These are phyloP conservation scores for Vidua macroura DNA, from an alignment of 2,113 vertebrate species.

Conservation along the genomic window DNA sequence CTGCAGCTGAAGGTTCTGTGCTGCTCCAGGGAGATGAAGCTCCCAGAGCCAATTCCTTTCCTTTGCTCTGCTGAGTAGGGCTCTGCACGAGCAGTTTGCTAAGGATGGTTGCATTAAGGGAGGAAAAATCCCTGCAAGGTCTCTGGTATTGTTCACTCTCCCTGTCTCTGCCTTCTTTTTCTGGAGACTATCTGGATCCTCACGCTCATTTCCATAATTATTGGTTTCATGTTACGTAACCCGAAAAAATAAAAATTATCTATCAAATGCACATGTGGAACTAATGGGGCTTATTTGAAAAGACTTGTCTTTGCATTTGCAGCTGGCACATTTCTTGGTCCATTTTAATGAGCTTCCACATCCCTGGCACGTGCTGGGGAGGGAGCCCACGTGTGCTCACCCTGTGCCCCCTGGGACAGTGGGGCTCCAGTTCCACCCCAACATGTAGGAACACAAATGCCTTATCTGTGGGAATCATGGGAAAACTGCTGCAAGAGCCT, in stretches of 20 bases:
- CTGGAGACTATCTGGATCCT: not conserved
- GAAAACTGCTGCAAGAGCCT: not conserved
- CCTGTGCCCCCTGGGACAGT: fast-evolving
- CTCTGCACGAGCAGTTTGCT: not conserved
- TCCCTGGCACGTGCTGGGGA: not conserved
- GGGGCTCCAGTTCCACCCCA: not conserved
- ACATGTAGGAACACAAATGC: fast-evolving
- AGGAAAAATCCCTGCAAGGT: not conserved
- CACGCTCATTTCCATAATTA: constrained; percentile 50
- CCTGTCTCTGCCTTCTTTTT: fast-evolving
- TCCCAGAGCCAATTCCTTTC: not conserved
- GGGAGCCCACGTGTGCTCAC: not conserved
- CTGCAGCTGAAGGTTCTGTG: not conserved
- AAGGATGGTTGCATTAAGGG: not conserved
- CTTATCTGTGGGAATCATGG: fast-evolving
- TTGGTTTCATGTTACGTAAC: constrained; percentile 37
- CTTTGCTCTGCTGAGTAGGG: not conserved
- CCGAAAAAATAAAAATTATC: constrained; percentile 32
- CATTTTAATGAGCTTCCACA: not conserved
- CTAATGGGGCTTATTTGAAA: constrained; percentile 54
- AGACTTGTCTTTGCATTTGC: constrained; percentile 22
- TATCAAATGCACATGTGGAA: constrained; percentile 52
- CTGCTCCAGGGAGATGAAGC: not conserved
- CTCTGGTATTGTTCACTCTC: not conserved
- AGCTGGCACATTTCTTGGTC: not conserved